These are phyloP conservation scores for Lordiphosa clarofinis DNA, from an alignment of 1,140 invertebrate species.

Conservation along the genomic window DNA sequence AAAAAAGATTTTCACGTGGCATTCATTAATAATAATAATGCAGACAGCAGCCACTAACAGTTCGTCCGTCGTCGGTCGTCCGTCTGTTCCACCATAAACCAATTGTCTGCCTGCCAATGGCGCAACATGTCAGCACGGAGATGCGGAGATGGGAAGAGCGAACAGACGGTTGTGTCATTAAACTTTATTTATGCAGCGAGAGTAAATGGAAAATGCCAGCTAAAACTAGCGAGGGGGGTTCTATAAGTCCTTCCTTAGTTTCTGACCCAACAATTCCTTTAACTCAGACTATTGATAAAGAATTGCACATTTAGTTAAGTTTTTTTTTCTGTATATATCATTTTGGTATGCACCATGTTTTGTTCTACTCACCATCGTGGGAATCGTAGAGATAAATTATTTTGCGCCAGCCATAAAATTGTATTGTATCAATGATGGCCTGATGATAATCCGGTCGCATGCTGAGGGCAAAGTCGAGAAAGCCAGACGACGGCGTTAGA, in stretches of 20 bases:
- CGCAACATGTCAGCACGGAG: slow-evolving; percentile 28
- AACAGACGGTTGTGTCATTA: slow-evolving; percentile 65
- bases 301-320: too few relatives aligned
- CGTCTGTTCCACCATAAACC: slow-evolving; percentile 29
- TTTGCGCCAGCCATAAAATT: slow-evolving; percentile 94
- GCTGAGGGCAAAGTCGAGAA: slow-evolving; percentile 93
- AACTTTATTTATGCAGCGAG: slow-evolving; percentile 73
- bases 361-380: slow-evolving; percentile 90
- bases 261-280: too few relatives aligned
- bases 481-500: slow-evolving; percentile 89
- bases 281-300: slow-evolving; percentile 13
- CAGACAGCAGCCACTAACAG: slow-evolving; percentile 40
- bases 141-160: neutral
- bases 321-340: too few relatives aligned
- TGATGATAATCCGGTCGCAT: slow-evolving; percentile 97
- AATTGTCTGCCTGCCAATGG: slow-evolving; percentile 50
- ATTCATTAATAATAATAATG: slow-evolving; percentile 69
- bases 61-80: slow-evolving; percentile 12
- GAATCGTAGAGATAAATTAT: slow-evolving; percentile 98
- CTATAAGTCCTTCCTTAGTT: too few relatives aligned
- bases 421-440: slow-evolving; percentile 95
- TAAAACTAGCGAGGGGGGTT: slow-evolving; percentile 50
- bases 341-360: slow-evolving; percentile 23
- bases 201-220: slow-evolving; percentile 68
- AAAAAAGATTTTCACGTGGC: slow-evolving; percentile 68